A percentile compares a stretch with the other conserved stretches of the same genome.
Evolutionary conservation across 2,797 vertebrate species (phyloP).

Genomic region (Falco biarmicus): DNA sequence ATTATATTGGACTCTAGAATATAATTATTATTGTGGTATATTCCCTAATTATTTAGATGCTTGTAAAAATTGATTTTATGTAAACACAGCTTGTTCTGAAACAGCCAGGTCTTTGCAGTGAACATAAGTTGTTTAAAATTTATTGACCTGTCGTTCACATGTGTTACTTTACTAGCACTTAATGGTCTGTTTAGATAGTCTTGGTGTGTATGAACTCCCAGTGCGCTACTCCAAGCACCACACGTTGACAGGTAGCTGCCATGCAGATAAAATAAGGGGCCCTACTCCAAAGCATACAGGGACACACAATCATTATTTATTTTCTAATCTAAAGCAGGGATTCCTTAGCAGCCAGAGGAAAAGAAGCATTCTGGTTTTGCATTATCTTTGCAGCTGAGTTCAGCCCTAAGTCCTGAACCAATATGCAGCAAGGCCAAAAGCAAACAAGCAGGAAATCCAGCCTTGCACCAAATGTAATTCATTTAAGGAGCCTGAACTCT

Average conservation of each 20-base stretch:
- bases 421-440: conserved; percentile 14
- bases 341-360: conserved; percentile 25
- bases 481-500: conserved; percentile 18
- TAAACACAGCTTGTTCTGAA: conserved; percentile 74
- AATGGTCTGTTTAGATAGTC: conserved; percentile 84
- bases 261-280: conserved; percentile 76
- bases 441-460: conserved; percentile 49
- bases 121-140: conserved; percentile 77
- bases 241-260: conserved; percentile 76
- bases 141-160: conserved; percentile 82
- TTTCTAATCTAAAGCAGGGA: conserved; percentile 68
- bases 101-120: conserved; percentile 70
- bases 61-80: conserved; percentile 84
- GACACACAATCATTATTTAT: conserved; percentile 68
- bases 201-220: conserved; percentile 79
- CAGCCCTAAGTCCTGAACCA: neutral
- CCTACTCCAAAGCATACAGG: conserved; percentile 56
- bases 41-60: conserved; percentile 79
- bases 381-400: conserved; percentile 38
- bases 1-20: conserved; percentile 43
- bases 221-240: conserved; percentile 69
- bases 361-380: neutral
- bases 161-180: conserved; percentile 81
- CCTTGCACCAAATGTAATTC: neutral
- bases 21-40: conserved; percentile 55